Evolutionary conservation across 2,113 vertebrate species (phyloP).

Genomic region (Scophthalmus maximus): DNA sequence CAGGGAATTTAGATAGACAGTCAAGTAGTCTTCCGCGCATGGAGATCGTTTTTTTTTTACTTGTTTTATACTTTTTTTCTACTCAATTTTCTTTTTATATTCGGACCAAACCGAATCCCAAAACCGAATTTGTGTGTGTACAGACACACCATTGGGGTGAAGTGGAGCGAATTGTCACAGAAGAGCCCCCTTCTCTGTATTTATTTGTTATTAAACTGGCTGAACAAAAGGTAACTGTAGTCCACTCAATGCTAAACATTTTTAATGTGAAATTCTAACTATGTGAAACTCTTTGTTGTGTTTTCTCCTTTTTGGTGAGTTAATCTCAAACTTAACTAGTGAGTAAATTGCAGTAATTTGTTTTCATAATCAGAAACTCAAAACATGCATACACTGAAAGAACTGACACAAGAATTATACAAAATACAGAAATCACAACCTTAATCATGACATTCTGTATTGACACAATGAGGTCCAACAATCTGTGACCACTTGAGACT

Average conservation of each 20-base stretch:
- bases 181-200: slow-evolving; percentile 83
- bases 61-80: slow-evolving; percentile 76
- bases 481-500: neutral
- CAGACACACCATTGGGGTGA: slow-evolving; percentile 80
- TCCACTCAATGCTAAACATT: slow-evolving; percentile 77
- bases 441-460: slow-evolving; percentile 15
- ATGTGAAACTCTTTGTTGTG: slow-evolving; percentile 61
- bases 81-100: slow-evolving; percentile 80
- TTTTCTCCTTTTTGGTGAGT: slow-evolving; percentile 65
- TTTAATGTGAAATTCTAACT: slow-evolving; percentile 62
- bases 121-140: slow-evolving; percentile 81
- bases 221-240: slow-evolving; percentile 86
- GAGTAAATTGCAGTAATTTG: slow-evolving; percentile 32
- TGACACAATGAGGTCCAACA: neutral
- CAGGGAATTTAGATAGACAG: slow-evolving; percentile 88
- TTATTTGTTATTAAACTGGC: slow-evolving; percentile 86
- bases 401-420: slow-evolving; percentile 17
- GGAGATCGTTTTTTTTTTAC: slow-evolving; percentile 82
- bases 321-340: slow-evolving; percentile 45
- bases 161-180: slow-evolving; percentile 81
- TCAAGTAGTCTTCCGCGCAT: slow-evolving; percentile 66
- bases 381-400: slow-evolving; percentile 43
- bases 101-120: slow-evolving; percentile 79
- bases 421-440: slow-evolving; percentile 21
- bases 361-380: slow-evolving; percentile 39